phyloP scores from a whole-genome alignment of 1,140 invertebrate genomes.

The Mactra quadrangularis region DNA sequence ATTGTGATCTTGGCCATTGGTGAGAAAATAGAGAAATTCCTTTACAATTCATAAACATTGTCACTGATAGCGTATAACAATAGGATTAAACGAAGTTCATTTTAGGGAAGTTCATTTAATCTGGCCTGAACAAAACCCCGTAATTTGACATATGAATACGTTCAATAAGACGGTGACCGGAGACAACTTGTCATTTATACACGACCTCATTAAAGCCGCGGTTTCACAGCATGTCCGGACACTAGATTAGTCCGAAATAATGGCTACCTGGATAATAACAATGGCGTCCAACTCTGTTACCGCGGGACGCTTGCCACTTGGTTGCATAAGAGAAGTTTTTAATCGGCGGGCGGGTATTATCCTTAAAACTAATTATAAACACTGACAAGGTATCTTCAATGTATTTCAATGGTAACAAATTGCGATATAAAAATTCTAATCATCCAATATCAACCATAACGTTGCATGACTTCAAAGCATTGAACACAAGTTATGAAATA shows the following conservation, averaged over 20 bases:
- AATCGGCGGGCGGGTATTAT: slow-evolving; percentile 50
- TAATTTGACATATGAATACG: slow-evolving; percentile 64
- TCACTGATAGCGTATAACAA: slow-evolving; percentile 42
- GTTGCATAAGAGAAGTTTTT: slow-evolving; percentile 60
- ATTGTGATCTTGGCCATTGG: slow-evolving; percentile 51
- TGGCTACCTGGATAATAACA: slow-evolving; percentile 54
- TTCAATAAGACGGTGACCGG: slow-evolving; percentile 52
- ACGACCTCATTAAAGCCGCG: slow-evolving; percentile 60
- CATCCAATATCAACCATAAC: too few relatives aligned
- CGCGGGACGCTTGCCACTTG: slow-evolving; percentile 32
- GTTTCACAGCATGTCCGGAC: slow-evolving; percentile 48
- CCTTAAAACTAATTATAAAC: slow-evolving; percentile 65
- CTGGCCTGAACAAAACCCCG: slow-evolving; percentile 60
- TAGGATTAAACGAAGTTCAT: slow-evolving; percentile 62
- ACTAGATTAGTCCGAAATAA: slow-evolving; percentile 63
- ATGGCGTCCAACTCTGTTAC: slow-evolving; percentile 31
- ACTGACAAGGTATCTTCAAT: slow-evolving; percentile 36
- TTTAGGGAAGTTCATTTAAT: slow-evolving; percentile 65
- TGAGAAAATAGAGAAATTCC: slow-evolving; percentile 61
- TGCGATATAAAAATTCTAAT: slow-evolving; percentile 1
- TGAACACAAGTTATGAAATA: neutral
- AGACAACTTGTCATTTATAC: slow-evolving; percentile 56
- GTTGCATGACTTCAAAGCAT: neutral
- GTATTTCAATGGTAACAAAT: slow-evolving; percentile 1
- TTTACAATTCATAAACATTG: slow-evolving; percentile 51